Evolutionary conservation across 2,888 invertebrate species (phyloP).

Genomic region (Harpalus rubripes): DNA sequence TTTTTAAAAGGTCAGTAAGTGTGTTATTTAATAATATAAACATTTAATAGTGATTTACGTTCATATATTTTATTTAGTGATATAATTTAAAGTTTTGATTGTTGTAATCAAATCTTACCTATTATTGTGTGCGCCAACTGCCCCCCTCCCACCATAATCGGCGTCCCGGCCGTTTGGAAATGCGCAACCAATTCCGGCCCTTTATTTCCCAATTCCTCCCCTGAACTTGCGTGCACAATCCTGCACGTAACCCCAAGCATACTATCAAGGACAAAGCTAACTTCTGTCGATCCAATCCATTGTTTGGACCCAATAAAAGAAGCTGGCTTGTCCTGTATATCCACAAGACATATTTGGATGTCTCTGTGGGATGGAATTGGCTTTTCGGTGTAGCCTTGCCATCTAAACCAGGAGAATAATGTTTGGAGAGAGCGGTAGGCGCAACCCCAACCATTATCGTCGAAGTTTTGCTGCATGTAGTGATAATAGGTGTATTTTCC

Average conservation of each 20-base stretch:
- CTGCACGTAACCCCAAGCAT: conserved; percentile 85
- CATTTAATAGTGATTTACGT: background rate
- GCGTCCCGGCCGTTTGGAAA: conserved; percentile 95
- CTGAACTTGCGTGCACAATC: conserved; percentile 91
- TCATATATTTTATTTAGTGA: too few relatives aligned
- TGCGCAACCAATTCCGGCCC: conserved; percentile 92
- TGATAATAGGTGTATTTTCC: conserved; percentile 97
- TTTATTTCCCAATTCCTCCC: conserved; percentile 88
- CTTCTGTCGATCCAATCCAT: conserved; percentile 99
- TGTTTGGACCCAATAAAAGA: conserved; percentile 93
- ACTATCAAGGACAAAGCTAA: conserved; percentile 93
- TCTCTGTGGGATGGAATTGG: conserved; percentile 89
- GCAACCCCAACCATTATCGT: conserved; percentile 99
- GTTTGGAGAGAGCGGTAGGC: conserved; percentile 99
- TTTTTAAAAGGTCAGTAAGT: too few relatives aligned
- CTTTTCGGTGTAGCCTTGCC: conserved; percentile 89
- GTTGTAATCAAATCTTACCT: background rate
- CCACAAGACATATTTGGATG: conserved; percentile 96
- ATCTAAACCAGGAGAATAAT: conserved; percentile 95
- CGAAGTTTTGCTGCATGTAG: conserved; percentile 95
- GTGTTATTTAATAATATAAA: background rate
- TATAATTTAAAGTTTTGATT: too few relatives aligned
- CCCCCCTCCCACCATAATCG: conserved; percentile 92
- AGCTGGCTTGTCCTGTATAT: conserved; percentile 94
- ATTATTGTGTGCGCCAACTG: conserved; percentile 63